A percentile compares a stretch with the other conserved stretches of the same genome.
Conservation (phyloP, 2,888 invertebrate genomes). For the Microctonus hyperodae region DNA sequence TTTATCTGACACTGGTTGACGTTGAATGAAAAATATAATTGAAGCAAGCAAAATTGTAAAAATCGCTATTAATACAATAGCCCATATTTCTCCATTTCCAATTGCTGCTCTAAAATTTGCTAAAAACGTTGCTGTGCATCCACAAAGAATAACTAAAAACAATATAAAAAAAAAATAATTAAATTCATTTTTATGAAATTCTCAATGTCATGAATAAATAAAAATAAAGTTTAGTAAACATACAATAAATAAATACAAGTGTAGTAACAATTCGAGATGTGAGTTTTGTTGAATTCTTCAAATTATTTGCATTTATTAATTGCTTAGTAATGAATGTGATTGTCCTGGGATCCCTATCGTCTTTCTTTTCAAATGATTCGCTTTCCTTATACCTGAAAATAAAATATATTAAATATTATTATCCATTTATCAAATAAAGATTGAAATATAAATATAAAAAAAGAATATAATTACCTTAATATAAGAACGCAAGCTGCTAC, state of each 20-base stretch:
- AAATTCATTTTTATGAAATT: not conserved
- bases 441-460: too few relatives aligned
- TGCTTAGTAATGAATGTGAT: constrained; percentile 51
- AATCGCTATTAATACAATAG: constrained; percentile 40
- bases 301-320: constrained; percentile 61
- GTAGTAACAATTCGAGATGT: constrained; percentile 63
- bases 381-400: constrained; percentile 61
- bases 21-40: constrained; percentile 48
- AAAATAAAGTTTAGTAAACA: constrained; percentile 39
- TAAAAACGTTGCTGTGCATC: constrained; percentile 41
- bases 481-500: constrained; percentile 87
- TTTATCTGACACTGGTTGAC: constrained; percentile 57
- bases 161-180: not conserved
- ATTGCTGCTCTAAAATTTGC: constrained; percentile 41
- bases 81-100: constrained; percentile 32
- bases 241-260: constrained; percentile 63
- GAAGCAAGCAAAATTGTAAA: constrained; percentile 38
- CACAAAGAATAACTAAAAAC: constrained; percentile 38
- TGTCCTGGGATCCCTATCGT: constrained; percentile 52
- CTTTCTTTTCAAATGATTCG: constrained; percentile 58
- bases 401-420: not conserved
- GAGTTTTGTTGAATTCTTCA: constrained; percentile 62
- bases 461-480: constrained; percentile 71
- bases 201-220: not conserved
- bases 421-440: not conserved